These are phyloP conservation scores for Thecocarcelia acutangulata DNA, from an alignment of 2,888 invertebrate genomes.

Conservation along the genomic window DNA sequence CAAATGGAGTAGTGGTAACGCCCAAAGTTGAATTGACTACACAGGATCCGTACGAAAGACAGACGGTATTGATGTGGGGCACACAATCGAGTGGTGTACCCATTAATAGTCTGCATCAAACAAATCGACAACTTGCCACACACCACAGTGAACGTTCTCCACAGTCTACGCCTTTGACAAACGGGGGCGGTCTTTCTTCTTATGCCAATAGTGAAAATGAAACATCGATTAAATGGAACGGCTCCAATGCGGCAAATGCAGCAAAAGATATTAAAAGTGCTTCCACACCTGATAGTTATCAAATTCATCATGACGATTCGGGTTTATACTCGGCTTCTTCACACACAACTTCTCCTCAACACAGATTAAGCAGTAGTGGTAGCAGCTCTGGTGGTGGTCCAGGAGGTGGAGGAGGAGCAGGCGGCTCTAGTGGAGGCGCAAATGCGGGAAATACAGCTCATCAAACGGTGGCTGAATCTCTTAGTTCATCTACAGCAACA, in stretches of 20 bases:
- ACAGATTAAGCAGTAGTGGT: conserved; percentile 70
- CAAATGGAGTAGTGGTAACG: conserved; percentile 73
- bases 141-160: conserved; percentile 78
- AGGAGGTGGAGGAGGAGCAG: conserved; percentile 39
- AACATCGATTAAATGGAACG: conserved; percentile 77
- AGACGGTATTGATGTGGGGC: conserved; percentile 97
- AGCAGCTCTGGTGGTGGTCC: conserved; percentile 56
- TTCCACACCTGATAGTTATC: conserved; percentile 76
- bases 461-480: conserved; percentile 74
- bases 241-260: conserved; percentile 63
- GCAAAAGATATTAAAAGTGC: conserved; percentile 72
- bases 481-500: conserved; percentile 64
- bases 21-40: conserved; percentile 80
- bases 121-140: conserved; percentile 52
- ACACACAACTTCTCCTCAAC: conserved; percentile 78
- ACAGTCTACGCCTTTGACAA: conserved; percentile 79
- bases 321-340: conserved; percentile 78
- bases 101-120: conserved; percentile 76
- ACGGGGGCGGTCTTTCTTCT: conserved; percentile 76
- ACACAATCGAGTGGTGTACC: conserved; percentile 82
- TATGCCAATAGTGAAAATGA: conserved; percentile 72
- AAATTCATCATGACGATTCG: conserved; percentile 77
- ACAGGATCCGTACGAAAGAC: conserved; percentile 84
- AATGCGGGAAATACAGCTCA: conserved; percentile 68
- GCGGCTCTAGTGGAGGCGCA: not conserved